phyloP scores from a whole-genome alignment of 2,888 invertebrate genomes.

The Octodonta nipae region DNA sequence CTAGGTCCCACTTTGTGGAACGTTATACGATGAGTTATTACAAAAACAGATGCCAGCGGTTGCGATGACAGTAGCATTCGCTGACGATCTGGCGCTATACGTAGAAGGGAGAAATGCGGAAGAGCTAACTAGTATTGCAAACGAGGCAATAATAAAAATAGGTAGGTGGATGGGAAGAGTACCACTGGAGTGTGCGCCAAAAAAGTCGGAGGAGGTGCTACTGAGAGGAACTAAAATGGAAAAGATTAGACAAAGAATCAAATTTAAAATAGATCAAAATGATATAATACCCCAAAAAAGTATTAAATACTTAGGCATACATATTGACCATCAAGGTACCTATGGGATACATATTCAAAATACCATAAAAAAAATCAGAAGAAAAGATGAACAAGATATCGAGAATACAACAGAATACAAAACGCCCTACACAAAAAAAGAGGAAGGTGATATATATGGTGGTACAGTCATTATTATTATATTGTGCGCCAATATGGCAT shows the following conservation, averaged over 20 bases:
- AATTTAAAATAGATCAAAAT: not conserved
- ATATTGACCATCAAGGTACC: conserved; percentile 4
- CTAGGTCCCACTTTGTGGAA: conserved; percentile 8
- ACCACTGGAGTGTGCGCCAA: conserved; percentile 5
- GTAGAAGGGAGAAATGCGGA: conserved; percentile 3
- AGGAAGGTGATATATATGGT: conserved; percentile 8
- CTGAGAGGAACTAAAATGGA: conserved; percentile 5
- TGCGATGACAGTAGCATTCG: conserved; percentile 5
- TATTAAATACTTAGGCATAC: conserved; percentile 6
- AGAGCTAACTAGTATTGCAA: conserved; percentile 2
- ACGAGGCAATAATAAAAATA: conserved; percentile 3
- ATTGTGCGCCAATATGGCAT: conserved; percentile 10
- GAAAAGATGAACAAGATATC: conserved; percentile 2
- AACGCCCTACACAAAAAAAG: conserved; percentile 7
- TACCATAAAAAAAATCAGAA: conserved; percentile 4
- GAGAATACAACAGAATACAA: conserved; percentile 10
- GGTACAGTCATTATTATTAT: conserved; percentile 8
- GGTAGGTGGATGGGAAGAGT: conserved; percentile 5
- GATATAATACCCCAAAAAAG: conserved; percentile 1
- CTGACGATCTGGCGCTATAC: conserved; percentile 7
- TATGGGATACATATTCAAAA: conserved; percentile 5
- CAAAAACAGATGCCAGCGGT: not conserved
- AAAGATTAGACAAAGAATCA: not conserved
- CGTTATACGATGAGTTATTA: conserved; percentile 7
- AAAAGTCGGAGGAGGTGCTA: conserved; percentile 7